phyloP scores from a whole-genome alignment of 2,113 vertebrate species.

The Heloderma charlesbogerti region DNA sequence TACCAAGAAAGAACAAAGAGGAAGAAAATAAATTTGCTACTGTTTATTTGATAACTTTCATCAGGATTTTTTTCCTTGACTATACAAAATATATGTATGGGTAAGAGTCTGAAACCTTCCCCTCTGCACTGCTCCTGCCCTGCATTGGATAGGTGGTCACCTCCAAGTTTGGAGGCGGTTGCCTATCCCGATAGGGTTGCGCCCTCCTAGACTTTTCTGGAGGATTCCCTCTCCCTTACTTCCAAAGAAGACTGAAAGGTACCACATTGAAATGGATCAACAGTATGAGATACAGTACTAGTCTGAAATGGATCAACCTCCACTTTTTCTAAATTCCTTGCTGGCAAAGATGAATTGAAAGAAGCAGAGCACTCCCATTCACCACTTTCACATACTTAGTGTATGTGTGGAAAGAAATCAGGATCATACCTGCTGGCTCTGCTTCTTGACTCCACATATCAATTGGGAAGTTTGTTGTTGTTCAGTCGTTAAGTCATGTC shows the following conservation, averaged over 20 bases:
- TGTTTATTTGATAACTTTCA: not conserved
- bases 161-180: too few relatives aligned
- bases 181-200: too few relatives aligned
- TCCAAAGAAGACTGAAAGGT: too few relatives aligned
- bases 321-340: not conserved
- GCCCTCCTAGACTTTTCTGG: too few relatives aligned
- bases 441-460: not conserved
- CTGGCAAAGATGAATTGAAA: not conserved
- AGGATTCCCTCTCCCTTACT: too few relatives aligned
- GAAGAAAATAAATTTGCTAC: not conserved
- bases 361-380: not conserved
- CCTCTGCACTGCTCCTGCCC: too few relatives aligned
- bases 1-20: not conserved
- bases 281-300: not conserved
- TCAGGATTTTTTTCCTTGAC: too few relatives aligned
- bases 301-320: not conserved
- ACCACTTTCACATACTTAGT: not conserved
- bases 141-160: too few relatives aligned
- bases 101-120: not conserved
- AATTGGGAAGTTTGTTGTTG: too few relatives aligned
- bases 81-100: not conserved
- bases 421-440: not conserved
- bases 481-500: too few relatives aligned
- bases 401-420: not conserved
- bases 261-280: too few relatives aligned